Evolutionary conservation across 2,113 vertebrate genomes (phyloP).

Genomic region (Lontra canadensis): DNA sequence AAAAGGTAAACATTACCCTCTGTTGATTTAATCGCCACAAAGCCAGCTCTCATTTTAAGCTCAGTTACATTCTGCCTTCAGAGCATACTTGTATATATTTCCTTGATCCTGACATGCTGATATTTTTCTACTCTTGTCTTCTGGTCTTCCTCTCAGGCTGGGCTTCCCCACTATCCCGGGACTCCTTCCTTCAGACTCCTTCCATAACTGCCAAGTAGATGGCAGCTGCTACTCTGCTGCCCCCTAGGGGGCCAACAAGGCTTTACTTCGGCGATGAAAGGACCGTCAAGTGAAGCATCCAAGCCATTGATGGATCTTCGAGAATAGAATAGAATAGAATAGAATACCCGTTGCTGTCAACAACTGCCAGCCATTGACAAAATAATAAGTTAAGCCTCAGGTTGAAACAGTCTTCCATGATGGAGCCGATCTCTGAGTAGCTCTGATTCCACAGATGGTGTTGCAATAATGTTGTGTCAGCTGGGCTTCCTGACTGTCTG

Average conservation of each 20-base stretch:
- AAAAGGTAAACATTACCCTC: background rate
- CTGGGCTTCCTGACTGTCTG: background rate
- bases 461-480: background rate
- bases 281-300: background rate
- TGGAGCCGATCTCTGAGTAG: background rate
- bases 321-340: background rate
- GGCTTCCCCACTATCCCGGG: background rate
- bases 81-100: background rate
- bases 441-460: background rate
- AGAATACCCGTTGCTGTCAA: background rate
- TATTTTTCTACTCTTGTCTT: background rate
- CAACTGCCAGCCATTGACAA: background rate
- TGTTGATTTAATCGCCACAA: background rate
- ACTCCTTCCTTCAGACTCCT: background rate
- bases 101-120: background rate
- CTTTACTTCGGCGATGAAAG: background rate
- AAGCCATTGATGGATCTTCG: background rate
- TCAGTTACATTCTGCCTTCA: background rate
- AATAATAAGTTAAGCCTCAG: background rate
- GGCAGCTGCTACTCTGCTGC: conserved; percentile 62
- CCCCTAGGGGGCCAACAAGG: conserved; percentile 32
- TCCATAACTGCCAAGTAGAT: background rate
- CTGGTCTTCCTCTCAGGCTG: background rate
- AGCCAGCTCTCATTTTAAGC: background rate
- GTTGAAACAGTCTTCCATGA: background rate